Base-by-base conservation (phyloP, 2,113 vertebrate genomes). In the Oncorhynchus nerka region DNA sequence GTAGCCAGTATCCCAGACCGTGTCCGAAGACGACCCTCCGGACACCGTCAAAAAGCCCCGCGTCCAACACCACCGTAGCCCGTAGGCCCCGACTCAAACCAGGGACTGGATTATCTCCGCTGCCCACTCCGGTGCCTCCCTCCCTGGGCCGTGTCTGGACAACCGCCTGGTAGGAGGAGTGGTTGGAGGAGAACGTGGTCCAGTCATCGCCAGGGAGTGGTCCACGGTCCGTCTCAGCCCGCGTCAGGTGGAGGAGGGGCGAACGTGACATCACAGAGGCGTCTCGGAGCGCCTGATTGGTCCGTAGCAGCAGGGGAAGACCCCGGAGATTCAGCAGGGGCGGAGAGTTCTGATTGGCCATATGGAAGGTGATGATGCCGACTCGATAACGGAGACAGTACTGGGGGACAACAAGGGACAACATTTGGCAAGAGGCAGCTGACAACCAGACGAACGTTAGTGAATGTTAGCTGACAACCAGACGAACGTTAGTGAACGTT, bases 301-400 rank as follows among this genome's bases (percentile, higher is more conserved):
- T 98, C 83, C 95, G 90, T 12, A 99, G 93, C 16, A 94, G 90
- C 59, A 99, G 74, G 0, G 97, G 97, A 78, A 99, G 81, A 75
- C 97, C 96, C 86, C 95, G 92, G 65, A 99, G 90, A 30, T 93
- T 95, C 66, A 91, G 91, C 4, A 85, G 92, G 0, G 94, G 94
- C 20, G 94, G 93, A 48, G 95, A 97, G 91, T 97, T 98, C 89
- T 98, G 97, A 0, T 95, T 97, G 87, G 97, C 96, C 89, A 96
- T 96, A 92, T 97, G 96, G 93, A 99, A 99, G 81, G 94, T 97
- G 3, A 99, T 96, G 82, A 99, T 95, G 81, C 97, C 96, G 81
- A 97, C 97, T 89, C 96, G 94, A 93, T 96, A 98, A 89, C 97
- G 96, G 76, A 95, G 94, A 83, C 97, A 99, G 92, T 99, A 99